Evolutionary conservation across 2,113 vertebrate genomes (phyloP).

Genomic region (Dunckerocampus dactyliophorus): DNA sequence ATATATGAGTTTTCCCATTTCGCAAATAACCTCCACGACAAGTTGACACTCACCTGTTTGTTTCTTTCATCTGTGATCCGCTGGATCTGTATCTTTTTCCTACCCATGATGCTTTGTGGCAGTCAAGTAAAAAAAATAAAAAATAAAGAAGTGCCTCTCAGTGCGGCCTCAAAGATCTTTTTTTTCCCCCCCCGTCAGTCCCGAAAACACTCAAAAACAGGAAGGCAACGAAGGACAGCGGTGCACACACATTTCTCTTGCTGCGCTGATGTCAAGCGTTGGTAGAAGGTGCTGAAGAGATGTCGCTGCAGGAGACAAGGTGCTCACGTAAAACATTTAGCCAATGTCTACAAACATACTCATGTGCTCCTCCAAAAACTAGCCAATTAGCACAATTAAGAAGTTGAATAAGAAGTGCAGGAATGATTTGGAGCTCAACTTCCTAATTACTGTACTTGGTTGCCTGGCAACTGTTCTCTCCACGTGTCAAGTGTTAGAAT

Average conservation of each 20-base stretch:
- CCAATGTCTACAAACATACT: no score
- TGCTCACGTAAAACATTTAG: no score
- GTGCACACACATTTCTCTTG: conserved; percentile 55
- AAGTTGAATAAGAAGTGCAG: no score
- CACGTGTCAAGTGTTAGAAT: no score
- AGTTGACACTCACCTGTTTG: conserved; percentile 79
- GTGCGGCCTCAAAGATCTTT: conserved; percentile 27
- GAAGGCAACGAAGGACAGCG: conserved; percentile 39
- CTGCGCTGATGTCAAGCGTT: conserved; percentile 33
- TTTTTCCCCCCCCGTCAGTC: conserved; percentile 15
- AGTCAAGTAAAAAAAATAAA: conserved; percentile 24
- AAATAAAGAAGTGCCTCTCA: conserved; percentile 37
- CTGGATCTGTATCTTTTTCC: conserved; percentile 99
- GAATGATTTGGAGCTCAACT: no score
- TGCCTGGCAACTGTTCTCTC: no score
- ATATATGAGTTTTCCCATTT: no score
- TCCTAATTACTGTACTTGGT: no score
- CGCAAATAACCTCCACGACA: background rate
- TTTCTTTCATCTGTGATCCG: conserved; percentile 97
- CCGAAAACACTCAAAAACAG: conserved; percentile 43
- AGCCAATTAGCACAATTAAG: no score
- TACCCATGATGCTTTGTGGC: conserved; percentile 83
- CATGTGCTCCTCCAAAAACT: no score
- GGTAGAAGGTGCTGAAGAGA: conserved; percentile 2
- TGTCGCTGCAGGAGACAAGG: background rate